Evolutionary conservation across 2,113 vertebrate species (phyloP).

Genomic region (Monopterus albus): DNA sequence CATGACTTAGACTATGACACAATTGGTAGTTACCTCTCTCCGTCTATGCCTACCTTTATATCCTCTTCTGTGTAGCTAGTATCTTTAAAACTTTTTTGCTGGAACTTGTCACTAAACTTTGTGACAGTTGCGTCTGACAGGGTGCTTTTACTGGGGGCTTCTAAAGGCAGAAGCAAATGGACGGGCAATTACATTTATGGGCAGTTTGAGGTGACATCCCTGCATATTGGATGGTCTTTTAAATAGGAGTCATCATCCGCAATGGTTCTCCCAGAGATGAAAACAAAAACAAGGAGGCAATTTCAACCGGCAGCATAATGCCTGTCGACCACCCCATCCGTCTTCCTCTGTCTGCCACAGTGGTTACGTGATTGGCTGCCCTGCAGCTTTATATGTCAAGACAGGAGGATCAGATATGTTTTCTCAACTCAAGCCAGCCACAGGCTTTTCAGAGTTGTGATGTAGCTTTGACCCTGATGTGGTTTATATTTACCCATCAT

Average conservation of each 20-base stretch:
- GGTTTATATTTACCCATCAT: slow-evolving; percentile 38
- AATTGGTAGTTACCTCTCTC: slow-evolving; percentile 68
- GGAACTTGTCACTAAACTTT: slow-evolving; percentile 77
- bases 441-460: slow-evolving; percentile 28
- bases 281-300: slow-evolving; percentile 81
- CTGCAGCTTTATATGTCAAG: slow-evolving; percentile 61
- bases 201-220: slow-evolving; percentile 84
- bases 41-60: slow-evolving; percentile 38
- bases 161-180: slow-evolving; percentile 81
- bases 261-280: slow-evolving; percentile 80
- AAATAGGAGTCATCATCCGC: slow-evolving; percentile 84
- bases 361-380: slow-evolving; percentile 56
- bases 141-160: slow-evolving; percentile 80
- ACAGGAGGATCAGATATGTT: slow-evolving; percentile 39
- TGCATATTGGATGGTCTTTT: slow-evolving; percentile 86
- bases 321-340: slow-evolving; percentile 70
- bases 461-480: slow-evolving; percentile 39
- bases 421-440: slow-evolving; percentile 46
- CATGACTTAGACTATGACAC: slow-evolving; percentile 62
- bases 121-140: slow-evolving; percentile 76
- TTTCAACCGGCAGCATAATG: slow-evolving; percentile 78
- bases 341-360: slow-evolving; percentile 55
- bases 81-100: slow-evolving; percentile 73
- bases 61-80: slow-evolving; percentile 66
- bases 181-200: slow-evolving; percentile 84